Percentiles rank a stretch among this genome's conserved stretches.
Conservation (phyloP, 2,888 invertebrate species). For the Ischnura elegans region DNA sequence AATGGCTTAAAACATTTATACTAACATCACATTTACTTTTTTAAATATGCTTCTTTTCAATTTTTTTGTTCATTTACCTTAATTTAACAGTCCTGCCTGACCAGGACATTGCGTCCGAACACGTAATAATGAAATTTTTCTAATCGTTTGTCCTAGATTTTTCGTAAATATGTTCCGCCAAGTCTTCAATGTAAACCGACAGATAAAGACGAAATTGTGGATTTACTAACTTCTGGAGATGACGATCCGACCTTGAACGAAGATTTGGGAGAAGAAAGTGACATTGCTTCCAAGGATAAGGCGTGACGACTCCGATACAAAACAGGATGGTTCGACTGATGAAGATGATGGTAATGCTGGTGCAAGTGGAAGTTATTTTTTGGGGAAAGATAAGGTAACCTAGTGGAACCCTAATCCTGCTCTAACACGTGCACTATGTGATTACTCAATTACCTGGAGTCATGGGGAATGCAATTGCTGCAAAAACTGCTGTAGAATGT, state of each 20-base stretch:
- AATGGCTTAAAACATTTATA: neutral
- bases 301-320: slow-evolving; percentile 28
- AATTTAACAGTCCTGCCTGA: neutral
- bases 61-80: neutral
- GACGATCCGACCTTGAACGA: neutral
- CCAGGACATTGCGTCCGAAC: neutral
- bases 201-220: neutral
- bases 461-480: neutral
- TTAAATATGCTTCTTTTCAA: neutral
- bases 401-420: slow-evolving; percentile 71
- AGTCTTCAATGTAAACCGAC: neutral
- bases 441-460: slow-evolving; percentile 2
- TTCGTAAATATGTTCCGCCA: neutral
- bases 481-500: slow-evolving; percentile 71
- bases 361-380: slow-evolving; percentile 12
- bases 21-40: neutral
- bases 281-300: slow-evolving; percentile 70
- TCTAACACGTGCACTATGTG: slow-evolving; percentile 71
- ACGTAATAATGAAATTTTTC: neutral
- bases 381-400: slow-evolving; percentile 71
- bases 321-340: slow-evolving; percentile 68
- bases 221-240: neutral
- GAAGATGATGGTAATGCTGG: slow-evolving; percentile 68
- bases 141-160: neutral
- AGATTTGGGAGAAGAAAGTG: neutral